Base-by-base conservation (phyloP, 1,140 invertebrate genomes). In the Zophobas atratus region DNA sequence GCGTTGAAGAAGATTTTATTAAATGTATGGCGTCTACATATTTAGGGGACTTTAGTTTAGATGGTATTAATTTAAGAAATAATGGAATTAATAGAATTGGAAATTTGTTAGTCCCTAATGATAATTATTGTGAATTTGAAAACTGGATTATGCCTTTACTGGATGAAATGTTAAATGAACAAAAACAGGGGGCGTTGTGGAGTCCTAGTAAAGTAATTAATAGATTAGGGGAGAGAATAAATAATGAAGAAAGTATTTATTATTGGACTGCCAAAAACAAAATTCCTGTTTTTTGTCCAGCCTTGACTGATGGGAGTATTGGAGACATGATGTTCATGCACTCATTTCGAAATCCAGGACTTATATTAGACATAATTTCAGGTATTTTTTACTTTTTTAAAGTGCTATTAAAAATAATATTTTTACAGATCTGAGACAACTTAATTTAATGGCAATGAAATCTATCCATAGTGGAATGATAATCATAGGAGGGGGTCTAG, bases 251-350 rank as follows among this genome's bases (percentile, higher is more conserved):
- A 48, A 99, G 98, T 35, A 96, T 99, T 70, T 99, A 96, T 85
- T 99, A 99, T 86, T 99, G 99, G 99, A 96, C 98, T 38, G 94
- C 95, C 78, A 96, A 95, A 85, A 99, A 99, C 88, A 93, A 98
- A 83, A 99, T 99, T 87, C 99, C 99, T 2, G 94, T 99, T 0
- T 99, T 98, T 86, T 96, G 97, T 90, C 99, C 99, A 0, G 98
- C 98, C 0, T 87, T 99, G 71, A 99, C 98, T 0, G 99, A 99
- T 91, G 99, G 99, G 1, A 98, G 97, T 83, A 88, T 99, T 20
- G 99, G 98, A 1, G 99, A 99, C 87, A 99, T 99, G 98, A 95
- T 99, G 90, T 99, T 98, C 87, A 99, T 99, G 82, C 98, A 99
- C 89, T 98, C 97, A 0, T 98, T 94, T 84, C 94, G 92, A 84